Evolutionary conservation across 2,888 invertebrate species (phyloP), one percentile per base, ranked within the genome.

Genomic region (Galerucella nymphaeae): DNA sequence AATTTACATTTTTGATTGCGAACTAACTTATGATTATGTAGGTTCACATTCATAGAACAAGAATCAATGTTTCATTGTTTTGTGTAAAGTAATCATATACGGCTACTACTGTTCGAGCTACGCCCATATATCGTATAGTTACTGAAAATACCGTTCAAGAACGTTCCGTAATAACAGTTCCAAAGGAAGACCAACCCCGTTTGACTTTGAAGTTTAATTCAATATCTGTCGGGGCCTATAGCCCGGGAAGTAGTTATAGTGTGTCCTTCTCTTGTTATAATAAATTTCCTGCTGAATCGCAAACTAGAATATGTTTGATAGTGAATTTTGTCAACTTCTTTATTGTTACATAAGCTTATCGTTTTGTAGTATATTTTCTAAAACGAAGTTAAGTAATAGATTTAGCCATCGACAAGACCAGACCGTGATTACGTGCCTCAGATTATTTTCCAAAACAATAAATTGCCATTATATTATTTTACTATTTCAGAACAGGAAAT

Each of bases 1-100:
- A 61, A 62, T 69, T 69, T 69, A 18, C 69, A 69, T 69, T 69
- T 69, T 69, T 55, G 62, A 69, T 69, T 62, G 20, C 5, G 2
- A 53, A 53, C 14, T 2, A 20, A 59, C 67, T 69, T 69, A 41
- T 69, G 10, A 67, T 67, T 67, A 67, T 48, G 48, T 59, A 48
- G 62, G 62, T 69, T 69, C 53, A 50, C 53, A 62, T 53, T 69
- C 61, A 69, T 53, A 59, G 9, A 68, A 61, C 41, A 16, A 61
- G 61, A 61, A 61, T 18, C 42, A 38, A 61, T 41, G n/a, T 53
- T 53, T 53, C 16, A 53, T 6, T 53, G 16, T 9, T n/a, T 18
- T 53, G 50, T 53, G 50, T 53, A 53, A 16, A 53, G 16, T 16
- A 53, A 53, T 42, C 10, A 42, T 16, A 53, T 16, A 48, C 48